phyloP scores from a whole-genome alignment of 2,888 invertebrate species.

The Tupiocoris notatus region DNA sequence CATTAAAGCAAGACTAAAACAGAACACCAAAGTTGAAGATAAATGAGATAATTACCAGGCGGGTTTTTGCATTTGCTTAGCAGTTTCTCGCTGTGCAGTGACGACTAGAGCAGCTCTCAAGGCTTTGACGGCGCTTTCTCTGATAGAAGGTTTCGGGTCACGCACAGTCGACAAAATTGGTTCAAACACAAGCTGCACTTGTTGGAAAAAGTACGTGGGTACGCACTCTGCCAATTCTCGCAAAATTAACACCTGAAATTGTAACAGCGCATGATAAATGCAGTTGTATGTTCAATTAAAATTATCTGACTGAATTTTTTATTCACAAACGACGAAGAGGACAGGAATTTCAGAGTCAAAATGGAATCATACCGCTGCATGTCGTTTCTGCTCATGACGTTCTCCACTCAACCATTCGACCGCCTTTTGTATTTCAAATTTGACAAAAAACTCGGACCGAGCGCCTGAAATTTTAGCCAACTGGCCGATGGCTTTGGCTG shows the following conservation, averaged over 20 bases:
- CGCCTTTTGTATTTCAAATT: slow-evolving; percentile 93
- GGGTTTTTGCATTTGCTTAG: slow-evolving; percentile 83
- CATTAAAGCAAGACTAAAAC: too few relatives aligned
- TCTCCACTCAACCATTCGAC: slow-evolving; percentile 94
- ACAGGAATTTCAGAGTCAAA: neutral
- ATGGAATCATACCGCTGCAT: slow-evolving; percentile 69
- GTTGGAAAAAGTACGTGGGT: slow-evolving; percentile 96
- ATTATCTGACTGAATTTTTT: neutral
- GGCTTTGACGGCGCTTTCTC: slow-evolving; percentile 91
- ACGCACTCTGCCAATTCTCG: slow-evolving; percentile 92
- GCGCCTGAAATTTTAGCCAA: slow-evolving; percentile 88
- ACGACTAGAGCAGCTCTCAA: slow-evolving; percentile 92
- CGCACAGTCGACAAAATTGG: slow-evolving; percentile 87
- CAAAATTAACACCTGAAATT: slow-evolving; percentile 70
- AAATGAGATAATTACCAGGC: slow-evolving; percentile 71
- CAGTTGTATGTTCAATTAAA: neutral
- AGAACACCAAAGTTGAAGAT: too few relatives aligned
- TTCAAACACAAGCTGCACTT: slow-evolving; percentile 90
- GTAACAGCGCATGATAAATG: slow-evolving; percentile 11
- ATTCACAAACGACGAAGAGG: neutral
- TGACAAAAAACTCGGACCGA: slow-evolving; percentile 95
- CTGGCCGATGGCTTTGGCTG: slow-evolving; percentile 91
- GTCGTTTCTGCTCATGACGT: slow-evolving; percentile 84
- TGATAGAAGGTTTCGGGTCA: slow-evolving; percentile 85
- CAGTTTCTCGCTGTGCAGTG: slow-evolving; percentile 93